Percentiles rank a stretch among this genome's conserved stretches.
Conservation (phyloP, 2,113 vertebrate species). For the Aviceda subcristata region DNA sequence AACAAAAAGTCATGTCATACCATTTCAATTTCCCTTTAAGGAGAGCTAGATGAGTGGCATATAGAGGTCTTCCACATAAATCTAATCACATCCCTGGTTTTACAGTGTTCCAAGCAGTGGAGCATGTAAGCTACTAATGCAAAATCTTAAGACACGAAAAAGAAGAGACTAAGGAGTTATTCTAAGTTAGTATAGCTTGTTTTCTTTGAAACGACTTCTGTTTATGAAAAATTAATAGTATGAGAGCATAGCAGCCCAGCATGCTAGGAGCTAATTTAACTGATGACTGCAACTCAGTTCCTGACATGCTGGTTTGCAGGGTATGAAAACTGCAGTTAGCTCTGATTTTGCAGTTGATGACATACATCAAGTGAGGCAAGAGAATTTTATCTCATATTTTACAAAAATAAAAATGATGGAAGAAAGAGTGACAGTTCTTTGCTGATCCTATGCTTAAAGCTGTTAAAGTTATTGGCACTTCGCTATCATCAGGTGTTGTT, state of each 20-base stretch:
- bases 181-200: not conserved
- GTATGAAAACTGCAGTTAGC: not conserved
- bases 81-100: not conserved
- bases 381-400: not conserved
- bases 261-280: conserved; percentile 14
- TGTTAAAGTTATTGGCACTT: not conserved
- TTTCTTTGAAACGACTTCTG: conserved; percentile 17
- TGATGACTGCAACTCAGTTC: conserved; percentile 34
- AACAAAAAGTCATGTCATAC: not conserved
- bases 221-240: conserved; percentile 56
- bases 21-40: not conserved
- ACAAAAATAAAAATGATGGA: not conserved
- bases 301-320: conserved; percentile 29
- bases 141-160: not conserved
- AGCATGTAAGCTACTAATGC: not conserved
- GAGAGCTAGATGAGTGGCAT: not conserved
- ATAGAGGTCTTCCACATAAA: not conserved
- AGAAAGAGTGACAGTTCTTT: not conserved
- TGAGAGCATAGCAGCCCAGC: not conserved
- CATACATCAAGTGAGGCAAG: not conserved
- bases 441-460: not conserved
- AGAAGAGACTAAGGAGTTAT: not conserved
- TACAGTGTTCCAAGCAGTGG: not conserved
- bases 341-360: conserved; percentile 27
- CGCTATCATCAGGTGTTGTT: not conserved